Evolutionary conservation across 2,113 vertebrate genomes (phyloP), one percentile per base, ranked within the genome.

Genomic region (Melozone crissalis): DNA sequence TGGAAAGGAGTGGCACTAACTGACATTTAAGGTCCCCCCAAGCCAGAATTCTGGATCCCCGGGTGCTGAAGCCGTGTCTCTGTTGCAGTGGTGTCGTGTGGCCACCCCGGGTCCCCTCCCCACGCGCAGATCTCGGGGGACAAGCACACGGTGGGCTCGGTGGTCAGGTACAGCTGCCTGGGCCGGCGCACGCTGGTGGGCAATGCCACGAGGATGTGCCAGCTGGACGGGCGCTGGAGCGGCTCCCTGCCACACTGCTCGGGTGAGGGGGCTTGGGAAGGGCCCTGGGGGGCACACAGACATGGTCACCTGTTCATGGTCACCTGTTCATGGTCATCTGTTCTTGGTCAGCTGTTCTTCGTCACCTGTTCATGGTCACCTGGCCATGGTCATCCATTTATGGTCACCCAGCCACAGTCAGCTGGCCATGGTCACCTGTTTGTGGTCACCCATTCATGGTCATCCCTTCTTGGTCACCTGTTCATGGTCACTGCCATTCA

Each of bases 191-290:
- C 68, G 41, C 96, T 99, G 92, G 87, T 99, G 4, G 99, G 99
- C 75, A 99, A 99, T 33, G 96, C 99, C 41, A 99, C 99, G 1
- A 98, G 99, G 46, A 98, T 99, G 98, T 99, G 99, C 96, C 99
- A 99, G 96, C 98, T 99, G 86, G 99, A 99, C 2, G 99, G 99
- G 91, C 99, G 98, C 90, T 99, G 99, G 99, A 99, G 99, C 85
- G 98, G 99, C 85, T 99, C 99, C 13, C 98, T 98, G 24, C 99
- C 99, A 2, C 99, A 99, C 97, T 99, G 99, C 97, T 99, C 99
- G 35, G 99, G 99, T 99, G 99, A 75, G 96, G 69, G 87, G 41
- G 11, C 33, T 1, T 0, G 15, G 17, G 3, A 6, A 41, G 0
- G 63, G 8, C 57, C 14, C 11, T 2, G 4, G 0, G 3, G 3